Percentiles rank a stretch among this genome's conserved stretches.
Conservation (phyloP, 2,888 invertebrate genomes). For the Pecten maximus region DNA sequence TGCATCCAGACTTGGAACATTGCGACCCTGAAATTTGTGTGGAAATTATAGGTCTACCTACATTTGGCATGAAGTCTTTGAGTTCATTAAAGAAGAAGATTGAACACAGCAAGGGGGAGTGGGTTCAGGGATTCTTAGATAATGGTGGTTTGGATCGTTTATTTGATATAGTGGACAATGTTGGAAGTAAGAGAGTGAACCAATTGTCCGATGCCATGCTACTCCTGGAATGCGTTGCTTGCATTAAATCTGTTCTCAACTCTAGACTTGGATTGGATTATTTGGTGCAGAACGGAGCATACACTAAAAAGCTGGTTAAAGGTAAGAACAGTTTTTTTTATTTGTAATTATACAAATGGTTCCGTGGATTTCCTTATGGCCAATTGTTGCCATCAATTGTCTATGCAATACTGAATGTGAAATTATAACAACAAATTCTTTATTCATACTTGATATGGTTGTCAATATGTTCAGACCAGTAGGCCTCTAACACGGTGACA, state of each 20-base stretch:
- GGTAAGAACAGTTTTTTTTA: no score
- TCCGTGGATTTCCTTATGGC: no score
- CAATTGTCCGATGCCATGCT: conserved; percentile 79
- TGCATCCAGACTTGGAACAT: conserved; percentile 47
- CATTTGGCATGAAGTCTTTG: conserved; percentile 38
- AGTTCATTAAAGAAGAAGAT: conserved; percentile 76
- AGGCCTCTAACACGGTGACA: no score
- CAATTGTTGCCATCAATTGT: no score
- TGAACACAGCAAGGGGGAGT: conserved; percentile 69
- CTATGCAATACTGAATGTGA: no score
- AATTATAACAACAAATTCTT: no score
- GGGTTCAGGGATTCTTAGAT: conserved; percentile 80
- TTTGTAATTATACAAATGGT: no score
- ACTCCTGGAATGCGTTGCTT: conserved; percentile 79
- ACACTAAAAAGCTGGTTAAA: conserved; percentile 94
- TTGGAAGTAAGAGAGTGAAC: conserved; percentile 75
- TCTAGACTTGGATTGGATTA: conserved; percentile 96
- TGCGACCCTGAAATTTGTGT: conserved; percentile 52
- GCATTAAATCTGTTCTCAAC: conserved; percentile 87
- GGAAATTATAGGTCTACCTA: conserved; percentile 44
- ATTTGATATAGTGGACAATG: conserved; percentile 75
- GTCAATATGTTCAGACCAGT: no score
- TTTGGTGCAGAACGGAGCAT: conserved; percentile 96
- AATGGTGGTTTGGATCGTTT: conserved; percentile 73
- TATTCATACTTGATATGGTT: no score